Evolutionary conservation across 2,888 invertebrate species (phyloP).

Genomic region (Bellardia bayeri): DNA sequence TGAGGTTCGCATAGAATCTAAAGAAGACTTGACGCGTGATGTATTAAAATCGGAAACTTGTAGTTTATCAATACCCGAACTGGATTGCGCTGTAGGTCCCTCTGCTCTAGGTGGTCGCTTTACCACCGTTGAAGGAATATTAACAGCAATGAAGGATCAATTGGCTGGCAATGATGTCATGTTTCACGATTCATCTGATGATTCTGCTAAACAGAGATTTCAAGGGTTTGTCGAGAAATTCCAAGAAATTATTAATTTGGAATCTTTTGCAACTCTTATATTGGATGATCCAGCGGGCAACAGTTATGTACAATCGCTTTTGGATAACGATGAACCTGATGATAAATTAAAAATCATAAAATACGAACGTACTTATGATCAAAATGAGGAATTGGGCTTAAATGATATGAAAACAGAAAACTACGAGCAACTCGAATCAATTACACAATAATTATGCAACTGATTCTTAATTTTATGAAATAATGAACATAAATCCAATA

Average conservation of each 20-base stretch:
- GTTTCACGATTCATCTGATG: slow-evolving; percentile 89
- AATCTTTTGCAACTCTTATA: slow-evolving; percentile 88
- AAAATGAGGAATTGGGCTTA: slow-evolving; percentile 97
- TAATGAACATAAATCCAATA: too few relatives aligned
- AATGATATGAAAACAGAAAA: slow-evolving; percentile 98
- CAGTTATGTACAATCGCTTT: slow-evolving; percentile 95
- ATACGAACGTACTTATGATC: slow-evolving; percentile 94
- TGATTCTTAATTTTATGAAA: background rate
- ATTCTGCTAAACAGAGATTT: slow-evolving; percentile 86
- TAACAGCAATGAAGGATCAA: slow-evolving; percentile 91
- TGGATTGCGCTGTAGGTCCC: slow-evolving; percentile 94
- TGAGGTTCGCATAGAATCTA: slow-evolving; percentile 88
- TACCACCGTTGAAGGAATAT: slow-evolving; percentile 96
- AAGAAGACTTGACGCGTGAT: slow-evolving; percentile 95
- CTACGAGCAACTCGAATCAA: slow-evolving; percentile 84
- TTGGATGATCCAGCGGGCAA: slow-evolving; percentile 99
- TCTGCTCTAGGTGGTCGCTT: slow-evolving; percentile 95
- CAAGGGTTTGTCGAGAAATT: slow-evolving; percentile 88
- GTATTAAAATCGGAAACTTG: slow-evolving; percentile 97
- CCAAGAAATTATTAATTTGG: slow-evolving; percentile 86
- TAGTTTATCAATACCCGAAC: slow-evolving; percentile 91
- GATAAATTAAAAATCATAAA: slow-evolving; percentile 89
- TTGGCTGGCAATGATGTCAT: slow-evolving; percentile 88
- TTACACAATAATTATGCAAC: slow-evolving; percentile 37
- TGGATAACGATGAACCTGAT: slow-evolving; percentile 88